phyloP scores from a whole-genome alignment of 2,888 invertebrate species.

The Palloptera scutellata region DNA sequence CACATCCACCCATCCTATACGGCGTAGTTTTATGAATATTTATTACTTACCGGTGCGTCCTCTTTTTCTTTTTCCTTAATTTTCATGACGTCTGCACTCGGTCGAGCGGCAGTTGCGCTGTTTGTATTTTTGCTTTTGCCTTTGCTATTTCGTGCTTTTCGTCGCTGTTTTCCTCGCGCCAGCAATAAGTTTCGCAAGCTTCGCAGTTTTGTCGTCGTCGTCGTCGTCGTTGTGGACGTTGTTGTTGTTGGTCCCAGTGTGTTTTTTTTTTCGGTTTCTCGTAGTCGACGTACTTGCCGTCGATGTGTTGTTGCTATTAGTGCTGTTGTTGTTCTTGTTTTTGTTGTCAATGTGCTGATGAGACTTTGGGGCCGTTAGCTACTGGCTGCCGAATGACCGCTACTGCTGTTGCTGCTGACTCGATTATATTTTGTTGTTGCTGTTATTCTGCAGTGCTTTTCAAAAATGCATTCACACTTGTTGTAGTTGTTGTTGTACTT shows the following conservation, averaged over 20 bases:
- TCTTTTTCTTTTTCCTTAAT: conserved; percentile 20
- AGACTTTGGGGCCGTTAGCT: conserved; percentile 15
- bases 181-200: conserved; percentile 32
- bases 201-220: conserved; percentile 38
- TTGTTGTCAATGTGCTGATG: conserved; percentile 1
- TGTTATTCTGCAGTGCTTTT: conserved; percentile 11
- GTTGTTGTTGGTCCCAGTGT: conserved; percentile 16
- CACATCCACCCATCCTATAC: neutral
- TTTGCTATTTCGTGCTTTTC: conserved; percentile 16
- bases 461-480: conserved; percentile 13
- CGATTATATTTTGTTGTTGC: conserved; percentile 9
- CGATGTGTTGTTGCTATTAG: neutral
- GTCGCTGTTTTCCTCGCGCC: conserved; percentile 26
- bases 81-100: conserved; percentile 14
- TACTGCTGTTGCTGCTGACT: conserved; percentile 13
- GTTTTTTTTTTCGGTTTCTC: conserved; percentile 1
- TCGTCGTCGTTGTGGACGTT: conserved; percentile 8
- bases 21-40: conserved; percentile 16
- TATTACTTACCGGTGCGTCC: conserved; percentile 29
- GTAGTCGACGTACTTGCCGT: conserved; percentile 5
- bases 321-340: conserved; percentile 20
- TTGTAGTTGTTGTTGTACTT: neutral
- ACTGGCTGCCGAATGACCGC: conserved; percentile 15
- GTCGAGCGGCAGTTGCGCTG: conserved; percentile 31
- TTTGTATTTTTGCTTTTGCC: conserved; percentile 24